Evolutionary conservation across 2,888 invertebrate species (phyloP).

Genomic region (Cryptophagus acutangulus): DNA sequence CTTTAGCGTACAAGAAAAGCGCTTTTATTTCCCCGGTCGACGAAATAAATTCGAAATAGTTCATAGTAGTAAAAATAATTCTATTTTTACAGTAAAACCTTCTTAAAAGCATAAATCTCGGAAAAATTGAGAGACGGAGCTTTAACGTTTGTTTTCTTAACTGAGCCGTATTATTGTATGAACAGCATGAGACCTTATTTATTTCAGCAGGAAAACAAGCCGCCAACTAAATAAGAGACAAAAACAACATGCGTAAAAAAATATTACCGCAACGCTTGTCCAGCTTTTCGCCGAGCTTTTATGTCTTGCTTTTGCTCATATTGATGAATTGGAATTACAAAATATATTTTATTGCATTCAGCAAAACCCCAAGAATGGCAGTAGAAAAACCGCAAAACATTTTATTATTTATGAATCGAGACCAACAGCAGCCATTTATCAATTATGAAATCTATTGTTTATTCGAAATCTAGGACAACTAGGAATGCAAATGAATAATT

Average conservation of each 20-base stretch:
- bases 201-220: slow-evolving; percentile 20
- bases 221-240: slow-evolving; percentile 14
- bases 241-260: slow-evolving; percentile 21
- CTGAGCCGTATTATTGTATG: slow-evolving; percentile 21
- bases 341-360: slow-evolving; percentile 22
- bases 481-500: too few species aligned
- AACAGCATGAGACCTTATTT: slow-evolving; percentile 22
- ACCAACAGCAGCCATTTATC: too few species aligned
- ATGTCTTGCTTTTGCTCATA: slow-evolving; percentile 18
- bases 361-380: too few species aligned
- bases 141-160: slow-evolving; percentile 21
- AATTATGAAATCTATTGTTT: too few species aligned
- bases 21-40: too few species aligned
- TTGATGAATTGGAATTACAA: slow-evolving; percentile 22
- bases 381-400: too few species aligned
- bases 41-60: too few species aligned
- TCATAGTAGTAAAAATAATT: too few species aligned
- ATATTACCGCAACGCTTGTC: too few species aligned
- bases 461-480: too few species aligned
- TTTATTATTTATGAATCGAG: too few species aligned
- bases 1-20: too few species aligned
- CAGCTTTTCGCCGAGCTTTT: slow-evolving; percentile 12
- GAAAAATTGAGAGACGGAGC: slow-evolving; percentile 1
- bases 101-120: background rate
- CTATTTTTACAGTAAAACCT: slow-evolving; percentile 1